Conservation (phyloP, 2,113 vertebrate genomes). For the Macroglossus sobrinus region DNA sequence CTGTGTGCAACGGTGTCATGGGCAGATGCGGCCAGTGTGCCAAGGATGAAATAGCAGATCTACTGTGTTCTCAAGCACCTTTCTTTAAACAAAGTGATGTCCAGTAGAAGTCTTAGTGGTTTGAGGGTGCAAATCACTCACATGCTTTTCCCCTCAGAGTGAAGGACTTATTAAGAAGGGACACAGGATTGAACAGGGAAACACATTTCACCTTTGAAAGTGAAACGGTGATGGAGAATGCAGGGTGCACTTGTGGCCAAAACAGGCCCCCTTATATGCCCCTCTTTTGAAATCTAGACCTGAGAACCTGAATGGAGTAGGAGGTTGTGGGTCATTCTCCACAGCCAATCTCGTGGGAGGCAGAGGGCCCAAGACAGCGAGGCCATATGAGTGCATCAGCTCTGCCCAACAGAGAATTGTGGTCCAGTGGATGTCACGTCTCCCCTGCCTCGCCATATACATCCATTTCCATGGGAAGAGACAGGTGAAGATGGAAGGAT, state of each 20-base stretch:
- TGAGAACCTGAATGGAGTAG: not conserved
- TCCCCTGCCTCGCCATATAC: not conserved
- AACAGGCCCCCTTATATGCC: not conserved
- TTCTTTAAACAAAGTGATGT: not conserved
- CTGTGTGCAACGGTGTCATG: not conserved
- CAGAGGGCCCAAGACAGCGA: not conserved
- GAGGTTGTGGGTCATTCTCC: not conserved
- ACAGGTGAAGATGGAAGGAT: not conserved
- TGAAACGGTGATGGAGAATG: not conserved
- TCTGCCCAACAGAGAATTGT: not conserved
- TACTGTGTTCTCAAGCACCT: not conserved
- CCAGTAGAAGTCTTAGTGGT: not conserved
- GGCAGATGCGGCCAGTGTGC: not conserved
- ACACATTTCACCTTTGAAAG: not conserved
- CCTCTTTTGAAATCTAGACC: not conserved
- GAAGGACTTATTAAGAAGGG: not conserved
- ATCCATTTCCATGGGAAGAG: not conserved
- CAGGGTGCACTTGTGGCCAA: not conserved
- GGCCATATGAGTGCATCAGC: not conserved
- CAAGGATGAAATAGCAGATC: too few species aligned
- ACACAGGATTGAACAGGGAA: not conserved
- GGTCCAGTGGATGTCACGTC: not conserved
- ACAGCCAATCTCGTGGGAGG: not conserved
- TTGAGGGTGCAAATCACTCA: not conserved
- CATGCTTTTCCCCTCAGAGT: not conserved